Evolutionary conservation across 1,140 invertebrate genomes (phyloP).

Genomic region (Heliconius congener): DNA sequence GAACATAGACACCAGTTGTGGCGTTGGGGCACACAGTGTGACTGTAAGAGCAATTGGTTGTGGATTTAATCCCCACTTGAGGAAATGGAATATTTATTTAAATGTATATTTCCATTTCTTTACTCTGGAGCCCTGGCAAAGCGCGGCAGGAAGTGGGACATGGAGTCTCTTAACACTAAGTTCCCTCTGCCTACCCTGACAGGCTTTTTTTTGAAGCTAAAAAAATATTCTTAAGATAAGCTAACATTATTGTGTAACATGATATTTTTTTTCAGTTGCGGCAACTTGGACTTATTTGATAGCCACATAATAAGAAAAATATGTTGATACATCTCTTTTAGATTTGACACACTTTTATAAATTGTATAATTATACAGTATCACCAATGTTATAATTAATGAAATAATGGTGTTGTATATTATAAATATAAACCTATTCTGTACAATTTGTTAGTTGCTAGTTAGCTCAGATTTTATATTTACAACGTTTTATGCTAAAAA

Average conservation of each 20-base stretch:
- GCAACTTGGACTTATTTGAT: conserved; percentile 79
- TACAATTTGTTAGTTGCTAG: conserved; percentile 22
- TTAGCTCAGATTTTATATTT: conserved; percentile 22
- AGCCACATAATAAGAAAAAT: conserved; percentile 21
- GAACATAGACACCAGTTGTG: no score
- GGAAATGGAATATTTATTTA: no score
- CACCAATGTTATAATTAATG: neutral
- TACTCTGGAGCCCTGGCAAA: no score
- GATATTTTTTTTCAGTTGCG: conserved; percentile 70
- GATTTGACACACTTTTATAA: conserved; percentile 40
- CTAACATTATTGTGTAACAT: neutral
- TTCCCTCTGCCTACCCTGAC: no score
- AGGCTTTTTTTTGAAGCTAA: no score
- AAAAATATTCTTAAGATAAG: neutral
- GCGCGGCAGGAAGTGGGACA: no score
- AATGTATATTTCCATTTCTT: no score
- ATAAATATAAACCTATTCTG: conserved; percentile 31
- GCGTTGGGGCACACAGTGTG: no score
- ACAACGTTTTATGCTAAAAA: neutral
- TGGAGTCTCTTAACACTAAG: no score
- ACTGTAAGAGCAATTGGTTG: no score
- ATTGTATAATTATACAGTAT: conserved; percentile 32
- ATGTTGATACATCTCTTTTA: conserved; percentile 21
- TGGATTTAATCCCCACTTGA: no score
- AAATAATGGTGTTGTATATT: conserved; percentile 5